Conservation (phyloP, 2,888 invertebrate species). For the Holacanthella duospinosa region DNA sequence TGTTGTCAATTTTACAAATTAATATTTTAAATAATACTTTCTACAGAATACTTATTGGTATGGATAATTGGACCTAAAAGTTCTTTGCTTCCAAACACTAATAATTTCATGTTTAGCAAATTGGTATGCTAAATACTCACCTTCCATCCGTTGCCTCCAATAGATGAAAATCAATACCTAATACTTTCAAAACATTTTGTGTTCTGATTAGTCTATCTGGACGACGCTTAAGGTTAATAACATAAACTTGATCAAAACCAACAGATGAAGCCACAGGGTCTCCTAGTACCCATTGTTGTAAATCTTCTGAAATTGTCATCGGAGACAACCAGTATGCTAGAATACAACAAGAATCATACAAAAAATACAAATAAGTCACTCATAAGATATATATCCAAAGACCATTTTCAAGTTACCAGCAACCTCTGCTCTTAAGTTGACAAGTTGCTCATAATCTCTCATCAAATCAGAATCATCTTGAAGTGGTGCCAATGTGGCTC, state of each 20-base stretch:
- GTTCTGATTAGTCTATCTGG: slow-evolving; percentile 68
- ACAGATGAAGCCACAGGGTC: slow-evolving; percentile 50
- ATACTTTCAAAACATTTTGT: slow-evolving; percentile 62
- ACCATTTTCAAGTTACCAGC: slow-evolving; percentile 47
- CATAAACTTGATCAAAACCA: slow-evolving; percentile 67
- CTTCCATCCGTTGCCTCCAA: slow-evolving; percentile 83
- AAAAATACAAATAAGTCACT: no score
- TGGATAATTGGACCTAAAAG: no score
- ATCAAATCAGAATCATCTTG: slow-evolving; percentile 55
- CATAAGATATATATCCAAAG: background rate
- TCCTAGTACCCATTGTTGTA: slow-evolving; percentile 17
- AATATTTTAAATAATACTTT: background rate
- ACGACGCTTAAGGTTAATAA: slow-evolving; percentile 83
- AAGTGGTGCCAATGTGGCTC: slow-evolving; percentile 69
- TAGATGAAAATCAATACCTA: slow-evolving; percentile 65
- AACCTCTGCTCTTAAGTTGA: slow-evolving; percentile 64
- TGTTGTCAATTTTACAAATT: background rate
- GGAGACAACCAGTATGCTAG: slow-evolving; percentile 34
- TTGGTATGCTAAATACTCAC: no score
- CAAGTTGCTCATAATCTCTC: slow-evolving; percentile 59
- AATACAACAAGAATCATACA: slow-evolving; percentile 8
- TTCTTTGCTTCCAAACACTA: no score
- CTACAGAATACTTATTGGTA: no score
- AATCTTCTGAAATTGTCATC: slow-evolving; percentile 15
- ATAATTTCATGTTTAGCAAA: background rate